These are phyloP conservation scores for Apodemus agrarius DNA, from an alignment of 2,797 vertebrate species.

Conservation along the genomic window DNA sequence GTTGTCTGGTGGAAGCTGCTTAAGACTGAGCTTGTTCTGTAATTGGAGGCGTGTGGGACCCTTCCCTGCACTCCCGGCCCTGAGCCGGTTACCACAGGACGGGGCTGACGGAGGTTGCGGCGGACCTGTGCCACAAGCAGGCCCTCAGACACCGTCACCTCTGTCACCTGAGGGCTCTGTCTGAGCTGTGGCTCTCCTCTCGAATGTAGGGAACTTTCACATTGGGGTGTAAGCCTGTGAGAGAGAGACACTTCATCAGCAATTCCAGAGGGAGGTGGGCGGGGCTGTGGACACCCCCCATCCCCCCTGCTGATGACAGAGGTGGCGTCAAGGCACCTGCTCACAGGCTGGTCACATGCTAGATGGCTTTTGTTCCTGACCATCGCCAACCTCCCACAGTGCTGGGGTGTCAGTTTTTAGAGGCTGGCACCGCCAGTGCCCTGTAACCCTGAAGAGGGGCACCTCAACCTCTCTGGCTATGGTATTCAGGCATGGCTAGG, in stretches of 20 bases:
- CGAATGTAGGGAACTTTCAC: not conserved
- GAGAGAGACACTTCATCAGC: not conserved
- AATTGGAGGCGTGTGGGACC: not conserved
- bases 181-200: too few species aligned
- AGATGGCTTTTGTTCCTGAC: not conserved
- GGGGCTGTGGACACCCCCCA: too few species aligned
- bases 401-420: not conserved
- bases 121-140: not conserved
- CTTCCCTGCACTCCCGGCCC: not conserved
- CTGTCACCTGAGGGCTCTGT: not conserved
- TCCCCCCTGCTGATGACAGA: not conserved
- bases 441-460: not conserved
- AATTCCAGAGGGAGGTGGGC: not conserved
- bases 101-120: not conserved
- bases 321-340: not conserved
- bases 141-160: not conserved
- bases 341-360: not conserved
- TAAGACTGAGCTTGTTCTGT: not conserved
- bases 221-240: not conserved
- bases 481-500: not conserved
- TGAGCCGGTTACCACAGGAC: not conserved
- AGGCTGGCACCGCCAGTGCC: fast-evolving
- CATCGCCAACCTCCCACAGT: not conserved
- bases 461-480: too few species aligned
- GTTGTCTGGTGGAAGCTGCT: slow-evolving; percentile 44